Conservation (phyloP, 1,140 invertebrate genomes). For the Drosophila seguyi region DNA sequence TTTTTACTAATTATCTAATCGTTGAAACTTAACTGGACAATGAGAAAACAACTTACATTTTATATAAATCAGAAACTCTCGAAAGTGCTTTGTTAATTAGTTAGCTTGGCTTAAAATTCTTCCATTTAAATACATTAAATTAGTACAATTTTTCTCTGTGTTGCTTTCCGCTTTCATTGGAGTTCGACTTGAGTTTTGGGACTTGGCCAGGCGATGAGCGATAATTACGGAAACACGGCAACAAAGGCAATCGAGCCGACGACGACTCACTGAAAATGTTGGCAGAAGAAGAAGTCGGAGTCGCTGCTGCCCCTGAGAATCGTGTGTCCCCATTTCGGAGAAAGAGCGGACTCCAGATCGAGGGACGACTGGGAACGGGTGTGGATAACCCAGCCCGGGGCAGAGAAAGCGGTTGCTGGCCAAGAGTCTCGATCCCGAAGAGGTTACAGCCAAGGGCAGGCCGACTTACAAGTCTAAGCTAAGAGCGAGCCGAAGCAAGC, state of each 20-base stretch:
- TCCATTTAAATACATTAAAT: too few species aligned
- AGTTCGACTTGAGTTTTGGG: slow-evolving; percentile 46
- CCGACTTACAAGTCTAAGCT: slow-evolving; percentile 37
- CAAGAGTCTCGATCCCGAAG: slow-evolving; percentile 18
- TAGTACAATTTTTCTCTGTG: neutral
- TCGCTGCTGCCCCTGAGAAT: slow-evolving; percentile 33
- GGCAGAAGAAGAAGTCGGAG: slow-evolving; percentile 30
- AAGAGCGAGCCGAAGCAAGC: slow-evolving; percentile 9
- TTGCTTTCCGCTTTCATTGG: slow-evolving; percentile 49
- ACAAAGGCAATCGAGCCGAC: slow-evolving; percentile 67
- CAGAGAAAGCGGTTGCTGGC: slow-evolving; percentile 29
- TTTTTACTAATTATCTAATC: neutral
- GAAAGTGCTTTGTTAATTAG: too few species aligned
- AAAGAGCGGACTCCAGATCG: slow-evolving; percentile 25
- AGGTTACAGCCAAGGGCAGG: slow-evolving; percentile 52
- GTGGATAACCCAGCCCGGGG: slow-evolving; percentile 28
- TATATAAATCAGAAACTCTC: too few species aligned
- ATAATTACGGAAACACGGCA: slow-evolving; percentile 77
- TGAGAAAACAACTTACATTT: too few species aligned
- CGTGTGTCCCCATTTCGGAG: slow-evolving; percentile 74
- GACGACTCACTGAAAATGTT: slow-evolving; percentile 54
- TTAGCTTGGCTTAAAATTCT: too few species aligned
- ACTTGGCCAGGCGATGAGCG: slow-evolving; percentile 63
- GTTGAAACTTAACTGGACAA: neutral
- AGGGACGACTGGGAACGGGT: slow-evolving; percentile 16